These are phyloP conservation scores for Phoeniculus purpureus DNA, from an alignment of 2,797 vertebrate species.

Conservation along the genomic window DNA sequence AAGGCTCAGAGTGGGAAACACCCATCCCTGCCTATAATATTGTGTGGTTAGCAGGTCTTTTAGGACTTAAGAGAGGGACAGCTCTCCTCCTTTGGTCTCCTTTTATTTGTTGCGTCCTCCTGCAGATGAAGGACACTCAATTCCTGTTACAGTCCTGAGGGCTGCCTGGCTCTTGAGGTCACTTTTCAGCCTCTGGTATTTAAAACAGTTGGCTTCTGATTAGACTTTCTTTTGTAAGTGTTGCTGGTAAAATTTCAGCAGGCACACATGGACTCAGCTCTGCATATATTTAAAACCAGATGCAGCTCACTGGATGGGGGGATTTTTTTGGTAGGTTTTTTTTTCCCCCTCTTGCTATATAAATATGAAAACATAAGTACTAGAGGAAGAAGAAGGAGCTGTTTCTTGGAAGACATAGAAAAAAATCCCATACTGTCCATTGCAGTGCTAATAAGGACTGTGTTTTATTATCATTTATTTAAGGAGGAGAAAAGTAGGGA, in stretches of 20 bases:
- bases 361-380: not conserved
- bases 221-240: slow-evolving; percentile 49
- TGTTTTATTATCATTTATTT: slow-evolving; percentile 47
- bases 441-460: not conserved
- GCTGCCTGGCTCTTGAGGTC: not conserved
- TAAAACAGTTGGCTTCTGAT: slow-evolving; percentile 48
- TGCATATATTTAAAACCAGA: not conserved
- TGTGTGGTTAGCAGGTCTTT: not conserved
- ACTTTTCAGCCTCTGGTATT: slow-evolving; percentile 8
- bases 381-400: not conserved
- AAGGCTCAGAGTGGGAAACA: not conserved
- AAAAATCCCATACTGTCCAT: not conserved
- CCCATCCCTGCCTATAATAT: not conserved
- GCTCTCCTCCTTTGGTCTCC: not conserved
- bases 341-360: not conserved
- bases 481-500: not conserved
- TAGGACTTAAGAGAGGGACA: not conserved
- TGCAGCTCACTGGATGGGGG: not conserved
- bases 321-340: not conserved
- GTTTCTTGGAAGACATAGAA: slow-evolving; percentile 10
- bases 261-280: not conserved
- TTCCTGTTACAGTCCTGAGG: not conserved
- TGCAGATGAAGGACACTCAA: not conserved
- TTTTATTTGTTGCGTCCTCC: not conserved
- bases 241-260: slow-evolving; percentile 59